Base-by-base conservation (phyloP, 2,797 vertebrate species). In the Rhadinocentrus ornatus region DNA sequence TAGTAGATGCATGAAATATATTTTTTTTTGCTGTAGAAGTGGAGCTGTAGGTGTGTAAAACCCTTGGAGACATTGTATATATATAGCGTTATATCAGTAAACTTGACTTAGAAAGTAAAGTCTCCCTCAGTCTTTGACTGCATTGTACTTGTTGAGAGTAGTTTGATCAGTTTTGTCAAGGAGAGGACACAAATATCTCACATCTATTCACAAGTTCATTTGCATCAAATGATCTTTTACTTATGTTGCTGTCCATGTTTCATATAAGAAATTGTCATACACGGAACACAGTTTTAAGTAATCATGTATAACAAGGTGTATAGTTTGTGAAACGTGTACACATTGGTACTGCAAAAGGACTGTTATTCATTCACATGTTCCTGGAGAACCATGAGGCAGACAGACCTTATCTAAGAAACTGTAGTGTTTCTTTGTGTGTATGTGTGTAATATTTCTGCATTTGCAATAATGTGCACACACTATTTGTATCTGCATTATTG, bases 141-240 rank as follows among this genome's bases (percentile, higher is more conserved):
- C n/a, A n/a, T n/a, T n/a, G n/a, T n/a, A 41, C 44, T 54, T 69
- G 71, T 71, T 71, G 41, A 72, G 63, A 66, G 55, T 74, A 75
- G 78, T 78, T 6, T 27, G 76, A 75, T 87, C 73, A 73, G 29
- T 71, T 31, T 22, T 24, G 69, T n/a, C n/a, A n/a, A n/a, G n/a
- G n/a, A n/a, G 65, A 59, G 61, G 61, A 59, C 65, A 73, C 69
- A 82, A 74, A 88, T 68, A 65, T 46, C 73, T 81, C 75, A 75
- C 66, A 39, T 65, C 48, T 71, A 11, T 26, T 83, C 66, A 46
- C 57, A 82, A 82, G 89, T 86, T 90, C 59, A 82, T 85, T 71
- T 81, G 61, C 73, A 69, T 62, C 57, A 56, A 70, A 79, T 52
- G 63, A 35, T 16, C 37, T 54, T 81, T 65, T 26, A n/a, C 57